Evolutionary conservation across 2,888 invertebrate genomes (phyloP), one percentile per base, ranked within the genome.

Genomic region (Luperina nickerlii): DNA sequence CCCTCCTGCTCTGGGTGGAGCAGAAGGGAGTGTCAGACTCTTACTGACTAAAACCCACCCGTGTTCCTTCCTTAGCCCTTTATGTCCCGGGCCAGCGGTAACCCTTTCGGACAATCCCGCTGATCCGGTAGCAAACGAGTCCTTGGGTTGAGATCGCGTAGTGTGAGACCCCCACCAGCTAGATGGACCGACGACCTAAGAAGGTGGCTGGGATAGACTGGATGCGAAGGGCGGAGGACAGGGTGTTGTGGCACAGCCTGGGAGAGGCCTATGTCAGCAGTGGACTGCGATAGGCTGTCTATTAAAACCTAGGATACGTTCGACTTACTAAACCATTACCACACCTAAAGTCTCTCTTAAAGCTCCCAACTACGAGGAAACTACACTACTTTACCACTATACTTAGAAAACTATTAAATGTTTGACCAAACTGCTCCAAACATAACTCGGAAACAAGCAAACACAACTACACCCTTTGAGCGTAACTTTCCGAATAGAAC

Each of bases 391-490:
- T 78, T 38, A 71, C 45, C 45, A 48, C 71, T 67, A 42, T 68
- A 81, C 74, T 82, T 70, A 82, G 51, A 82, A 70, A 81, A 82
- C 74, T 86, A 82, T 82, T 54, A 82, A 70, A 74, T 74, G 69
- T 82, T 82, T 65, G 60, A 65, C 81, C 24, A 74, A 82, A 86
- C 83, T 27, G 67, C 68, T 78, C 42, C 32, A 54, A 86, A 83
- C 71, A 78, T 32, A 67, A 51, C 71, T 78, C 18, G 57, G 6
- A 65, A 54, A 67, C 70, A 65, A 74, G 42, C 63, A 45, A 63
- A 83, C 70, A 84, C 45, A 70, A 67, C 51, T 70, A 54, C 20
- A 75, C 80, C 72, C 88, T 85, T 77, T 81, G 74, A 69, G 20
- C 45, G 11, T 60, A 87, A 89, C 78, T 87, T 89, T 72, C 51